Conservation (phyloP, 2,888 invertebrate genomes). For the Ganaspis brasiliensis region DNA sequence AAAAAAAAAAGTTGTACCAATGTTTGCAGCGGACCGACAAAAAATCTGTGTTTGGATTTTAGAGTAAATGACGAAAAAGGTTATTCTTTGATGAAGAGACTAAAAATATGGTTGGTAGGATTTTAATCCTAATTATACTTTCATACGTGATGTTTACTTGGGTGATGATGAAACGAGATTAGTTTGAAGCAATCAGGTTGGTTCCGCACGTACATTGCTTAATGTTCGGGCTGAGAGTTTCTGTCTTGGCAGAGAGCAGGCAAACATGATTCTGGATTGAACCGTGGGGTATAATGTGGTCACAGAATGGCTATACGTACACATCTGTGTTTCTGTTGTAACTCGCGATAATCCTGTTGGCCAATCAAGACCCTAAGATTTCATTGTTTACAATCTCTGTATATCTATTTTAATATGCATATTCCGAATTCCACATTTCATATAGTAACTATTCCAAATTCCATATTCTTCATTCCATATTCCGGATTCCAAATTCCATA, state of each 20-base stretch:
- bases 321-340: background rate
- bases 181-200: slow-evolving; percentile 10
- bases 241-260: slow-evolving; percentile 15
- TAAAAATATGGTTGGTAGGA: background rate
- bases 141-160: background rate
- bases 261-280: background rate
- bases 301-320: background rate
- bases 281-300: background rate
- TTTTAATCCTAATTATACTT: background rate
- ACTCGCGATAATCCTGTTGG: background rate
- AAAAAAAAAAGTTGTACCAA: too few relatives aligned
- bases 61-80: too few relatives aligned
- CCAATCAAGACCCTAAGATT: too few relatives aligned
- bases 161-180: background rate
- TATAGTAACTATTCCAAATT: too few relatives aligned
- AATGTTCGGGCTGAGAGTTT: background rate
- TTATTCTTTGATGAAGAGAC: too few relatives aligned
- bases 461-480: too few relatives aligned
- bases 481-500: too few relatives aligned
- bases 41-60: too few relatives aligned
- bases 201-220: background rate
- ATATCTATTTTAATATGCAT: too few relatives aligned
- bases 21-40: too few relatives aligned
- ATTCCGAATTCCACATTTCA: too few relatives aligned
- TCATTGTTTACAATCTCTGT: too few relatives aligned